Percentiles rank a stretch among this genome's conserved stretches.
Conservation (phyloP, 1,140 invertebrate species). For the Zaprionus davidi region DNA sequence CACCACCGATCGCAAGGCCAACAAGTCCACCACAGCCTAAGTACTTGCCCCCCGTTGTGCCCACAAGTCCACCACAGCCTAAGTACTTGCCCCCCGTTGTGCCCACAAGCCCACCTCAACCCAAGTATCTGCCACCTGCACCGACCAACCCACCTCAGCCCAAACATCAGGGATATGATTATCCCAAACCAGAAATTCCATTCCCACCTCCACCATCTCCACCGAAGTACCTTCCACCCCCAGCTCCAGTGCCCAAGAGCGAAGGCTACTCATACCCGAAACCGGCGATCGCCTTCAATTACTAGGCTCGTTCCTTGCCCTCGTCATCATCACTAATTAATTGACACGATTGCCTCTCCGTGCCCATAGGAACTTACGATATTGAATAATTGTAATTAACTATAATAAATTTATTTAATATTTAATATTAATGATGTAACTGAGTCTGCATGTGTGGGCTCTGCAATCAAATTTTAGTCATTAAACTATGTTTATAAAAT, state of each 20-base stretch:
- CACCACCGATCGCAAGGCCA: constrained; percentile 18
- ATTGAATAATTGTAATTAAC: constrained; percentile 79
- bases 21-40: constrained; percentile 8
- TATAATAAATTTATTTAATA: constrained; percentile 80
- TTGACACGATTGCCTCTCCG: constrained; percentile 74
- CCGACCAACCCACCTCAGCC: constrained; percentile 42
- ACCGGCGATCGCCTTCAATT: constrained; percentile 66
- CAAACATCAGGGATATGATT: constrained; percentile 58
- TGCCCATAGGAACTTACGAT: constrained; percentile 78
- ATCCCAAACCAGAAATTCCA: constrained; percentile 64
- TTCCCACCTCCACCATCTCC: constrained; percentile 48
- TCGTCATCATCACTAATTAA: constrained; percentile 58
- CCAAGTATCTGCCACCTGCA: neutral
- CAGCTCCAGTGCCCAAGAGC: constrained; percentile 53
- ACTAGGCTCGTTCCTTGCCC: constrained; percentile 39
- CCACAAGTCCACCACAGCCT: constrained; percentile 14
- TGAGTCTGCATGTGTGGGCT: constrained; percentile 48
- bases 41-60: constrained; percentile 2
- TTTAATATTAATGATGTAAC: constrained; percentile 70
- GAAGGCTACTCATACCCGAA: constrained; percentile 70
- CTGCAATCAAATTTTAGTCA: constrained; percentile 77
- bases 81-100: constrained; percentile 41
- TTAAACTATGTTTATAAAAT: constrained; percentile 81
- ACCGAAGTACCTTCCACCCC: constrained; percentile 44
- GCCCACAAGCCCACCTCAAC: constrained; percentile 27